Conservation (phyloP, 2,888 invertebrate species). For the Tenthredo livida region DNA sequence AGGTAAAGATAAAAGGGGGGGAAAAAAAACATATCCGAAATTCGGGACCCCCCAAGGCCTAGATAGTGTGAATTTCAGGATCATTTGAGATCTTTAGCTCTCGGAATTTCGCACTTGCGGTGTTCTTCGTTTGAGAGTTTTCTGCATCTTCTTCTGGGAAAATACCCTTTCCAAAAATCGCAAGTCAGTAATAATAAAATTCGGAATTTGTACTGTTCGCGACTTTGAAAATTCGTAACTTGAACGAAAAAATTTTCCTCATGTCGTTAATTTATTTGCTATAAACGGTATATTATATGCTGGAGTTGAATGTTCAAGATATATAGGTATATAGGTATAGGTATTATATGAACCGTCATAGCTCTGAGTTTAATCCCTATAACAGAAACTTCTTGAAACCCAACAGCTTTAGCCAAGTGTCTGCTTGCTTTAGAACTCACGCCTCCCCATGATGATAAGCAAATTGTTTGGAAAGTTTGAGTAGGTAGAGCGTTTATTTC, state of each 20-base stretch:
- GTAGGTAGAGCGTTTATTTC: background rate
- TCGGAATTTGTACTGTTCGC: too few species aligned
- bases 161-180: too few species aligned
- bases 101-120: too few species aligned
- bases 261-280: background rate
- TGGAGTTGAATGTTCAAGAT: background rate
- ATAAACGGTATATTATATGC: background rate
- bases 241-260: too few species aligned
- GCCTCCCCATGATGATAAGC: background rate
- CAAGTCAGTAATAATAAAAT: too few species aligned
- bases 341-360: background rate
- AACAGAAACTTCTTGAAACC: background rate
- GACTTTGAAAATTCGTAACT: too few species aligned
- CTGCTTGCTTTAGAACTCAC: conserved; percentile 5
- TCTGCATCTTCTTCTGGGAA: too few species aligned
- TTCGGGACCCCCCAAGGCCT: too few species aligned
- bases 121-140: too few species aligned
- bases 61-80: too few species aligned
- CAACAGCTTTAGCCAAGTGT: conserved; percentile 7
- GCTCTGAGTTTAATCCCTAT: background rate
- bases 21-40: too few species aligned
- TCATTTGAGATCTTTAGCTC: too few species aligned
- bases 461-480: conserved; percentile 3
- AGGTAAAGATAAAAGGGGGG: background rate
- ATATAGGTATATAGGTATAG: background rate